These are phyloP conservation scores for Aleiodes leptofemur DNA, from an alignment of 2,888 invertebrate genomes.

Conservation along the genomic window DNA sequence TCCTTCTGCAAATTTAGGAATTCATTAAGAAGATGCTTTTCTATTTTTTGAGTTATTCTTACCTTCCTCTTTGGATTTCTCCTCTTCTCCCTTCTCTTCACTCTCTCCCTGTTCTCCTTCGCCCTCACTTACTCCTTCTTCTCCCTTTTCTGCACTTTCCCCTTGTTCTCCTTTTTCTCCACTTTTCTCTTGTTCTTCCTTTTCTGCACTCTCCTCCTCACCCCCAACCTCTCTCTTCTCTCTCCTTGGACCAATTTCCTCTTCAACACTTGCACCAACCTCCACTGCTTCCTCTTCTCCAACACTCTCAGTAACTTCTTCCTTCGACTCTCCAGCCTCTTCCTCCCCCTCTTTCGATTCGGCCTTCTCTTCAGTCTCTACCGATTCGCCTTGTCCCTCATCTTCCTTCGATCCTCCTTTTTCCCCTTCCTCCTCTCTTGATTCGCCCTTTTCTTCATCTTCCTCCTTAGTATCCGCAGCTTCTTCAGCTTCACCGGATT, in stretches of 20 bases:
- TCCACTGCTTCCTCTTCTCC: constrained; percentile 54
- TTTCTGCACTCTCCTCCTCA: constrained; percentile 51
- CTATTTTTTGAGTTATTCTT: constrained; percentile 53
- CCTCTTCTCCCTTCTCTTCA: constrained; percentile 53
- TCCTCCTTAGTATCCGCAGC: constrained; percentile 49
- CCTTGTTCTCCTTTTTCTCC: constrained; percentile 53
- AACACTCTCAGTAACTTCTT: constrained; percentile 41
- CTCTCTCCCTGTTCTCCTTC: constrained; percentile 46
- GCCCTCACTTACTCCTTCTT: constrained; percentile 49
- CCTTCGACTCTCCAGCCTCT: constrained; percentile 42
- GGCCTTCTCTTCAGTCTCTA: constrained; percentile 49
- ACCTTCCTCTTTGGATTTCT: constrained; percentile 55
- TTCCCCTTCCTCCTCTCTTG: constrained; percentile 52
- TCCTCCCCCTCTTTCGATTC: constrained; percentile 59
- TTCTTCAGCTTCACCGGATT: constrained; percentile 55
- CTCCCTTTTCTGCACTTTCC: constrained; percentile 48
- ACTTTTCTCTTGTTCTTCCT: constrained; percentile 48
- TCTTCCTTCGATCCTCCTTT: constrained; percentile 51
- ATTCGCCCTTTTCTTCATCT: constrained; percentile 51
- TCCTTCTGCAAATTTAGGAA: constrained; percentile 33
- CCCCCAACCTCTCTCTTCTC: constrained; percentile 51
- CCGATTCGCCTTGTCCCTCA: constrained; percentile 49
- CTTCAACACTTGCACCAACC: constrained; percentile 46
- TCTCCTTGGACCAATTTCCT: constrained; percentile 52
- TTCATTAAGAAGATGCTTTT: not conserved